Conservation (phyloP, 1,140 invertebrate genomes). For the Zaprionus africanus region DNA sequence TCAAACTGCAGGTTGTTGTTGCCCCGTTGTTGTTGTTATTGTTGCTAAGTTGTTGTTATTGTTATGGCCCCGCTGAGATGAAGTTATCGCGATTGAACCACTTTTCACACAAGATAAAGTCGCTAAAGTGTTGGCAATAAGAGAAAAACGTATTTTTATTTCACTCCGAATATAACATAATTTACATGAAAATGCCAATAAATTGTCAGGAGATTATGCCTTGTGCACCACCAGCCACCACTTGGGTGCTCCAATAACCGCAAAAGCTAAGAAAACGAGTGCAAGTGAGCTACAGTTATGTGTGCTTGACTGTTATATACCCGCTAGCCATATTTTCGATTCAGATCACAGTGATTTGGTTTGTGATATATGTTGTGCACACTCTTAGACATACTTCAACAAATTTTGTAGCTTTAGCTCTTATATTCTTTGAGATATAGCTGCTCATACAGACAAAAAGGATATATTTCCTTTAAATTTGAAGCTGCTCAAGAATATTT, state of each 20-base stretch:
- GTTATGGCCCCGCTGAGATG: conserved; percentile 43
- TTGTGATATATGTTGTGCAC: too few species aligned
- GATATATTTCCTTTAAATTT: too few species aligned
- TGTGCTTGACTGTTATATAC: too few species aligned
- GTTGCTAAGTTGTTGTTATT: not conserved
- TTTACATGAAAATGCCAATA: conserved; percentile 77
- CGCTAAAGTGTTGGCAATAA: conserved; percentile 64
- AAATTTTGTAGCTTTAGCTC: too few species aligned
- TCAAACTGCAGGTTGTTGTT: conserved; percentile 23
- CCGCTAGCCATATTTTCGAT: too few species aligned
- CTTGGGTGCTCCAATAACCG: conserved; percentile 48
- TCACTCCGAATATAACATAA: conserved; percentile 72
- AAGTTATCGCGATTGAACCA: conserved; percentile 79
- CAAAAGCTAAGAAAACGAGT: conserved; percentile 15
- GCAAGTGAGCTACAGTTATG: too few species aligned
- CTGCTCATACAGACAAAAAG: too few species aligned
- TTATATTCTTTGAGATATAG: too few species aligned
- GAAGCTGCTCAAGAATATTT: too few species aligned
- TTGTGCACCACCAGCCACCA: conserved; percentile 7
- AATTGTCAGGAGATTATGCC: conserved; percentile 66
- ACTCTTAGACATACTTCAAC: too few species aligned
- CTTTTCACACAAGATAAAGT: conserved; percentile 77
- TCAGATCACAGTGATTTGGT: too few species aligned
- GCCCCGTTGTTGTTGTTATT: not conserved
- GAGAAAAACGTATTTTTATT: conserved; percentile 73